These are phyloP conservation scores for Rapana venosa DNA, from an alignment of 2,888 invertebrate genomes.

Conservation along the genomic window DNA sequence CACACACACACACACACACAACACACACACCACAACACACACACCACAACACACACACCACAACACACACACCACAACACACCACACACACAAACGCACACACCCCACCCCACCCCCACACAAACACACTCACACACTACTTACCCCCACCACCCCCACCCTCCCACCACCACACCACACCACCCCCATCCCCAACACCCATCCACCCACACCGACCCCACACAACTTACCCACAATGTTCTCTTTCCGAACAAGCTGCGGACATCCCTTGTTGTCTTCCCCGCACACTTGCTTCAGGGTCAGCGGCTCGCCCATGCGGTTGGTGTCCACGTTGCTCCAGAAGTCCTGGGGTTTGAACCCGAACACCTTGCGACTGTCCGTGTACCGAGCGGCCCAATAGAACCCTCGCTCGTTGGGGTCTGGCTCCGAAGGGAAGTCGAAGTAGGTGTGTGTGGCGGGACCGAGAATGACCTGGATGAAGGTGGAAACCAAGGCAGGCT, in stretches of 20 bases:
- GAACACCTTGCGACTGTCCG: constrained; percentile 66
- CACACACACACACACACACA: not conserved
- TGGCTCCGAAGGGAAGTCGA: constrained; percentile 72
- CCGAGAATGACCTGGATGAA: constrained; percentile 67
- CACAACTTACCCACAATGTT: constrained; percentile 69
- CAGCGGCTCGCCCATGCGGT: constrained; percentile 59
- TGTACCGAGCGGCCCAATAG: constrained; percentile 75
- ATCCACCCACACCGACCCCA: not conserved
- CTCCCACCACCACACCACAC: not conserved
- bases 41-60: too few species aligned
- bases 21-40: too few species aligned
- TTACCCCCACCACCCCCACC: too few species aligned
- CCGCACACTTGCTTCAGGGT: constrained; percentile 59
- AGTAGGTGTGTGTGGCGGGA: constrained; percentile 68
- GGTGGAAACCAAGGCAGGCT: not conserved
- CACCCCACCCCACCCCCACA: not conserved
- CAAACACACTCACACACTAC: not conserved
- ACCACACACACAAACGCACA: not conserved
- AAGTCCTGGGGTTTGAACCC: constrained; percentile 65
- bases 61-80: too few species aligned
- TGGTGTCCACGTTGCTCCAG: constrained; percentile 59
- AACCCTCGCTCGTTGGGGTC: constrained; percentile 73
- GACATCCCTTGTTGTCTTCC: constrained; percentile 58
- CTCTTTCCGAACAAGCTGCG: constrained; percentile 59
- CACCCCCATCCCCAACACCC: not conserved